Percentiles rank a stretch among this genome's conserved stretches.
phyloP scores from a whole-genome alignment of 1,140 invertebrate genomes.

The Chironomus striatipennis region DNA sequence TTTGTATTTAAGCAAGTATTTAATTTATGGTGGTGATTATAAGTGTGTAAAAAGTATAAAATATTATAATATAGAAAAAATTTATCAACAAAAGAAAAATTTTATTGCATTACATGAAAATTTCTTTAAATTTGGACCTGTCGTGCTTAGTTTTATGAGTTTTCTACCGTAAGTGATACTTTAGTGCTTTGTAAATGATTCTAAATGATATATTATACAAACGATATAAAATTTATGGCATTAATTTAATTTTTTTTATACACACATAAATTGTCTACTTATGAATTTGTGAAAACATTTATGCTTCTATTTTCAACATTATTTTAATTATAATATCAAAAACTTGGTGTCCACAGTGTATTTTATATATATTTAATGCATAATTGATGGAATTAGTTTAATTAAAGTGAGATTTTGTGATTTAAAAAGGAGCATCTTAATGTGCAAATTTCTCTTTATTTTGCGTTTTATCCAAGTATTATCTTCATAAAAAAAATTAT shows the following conservation, averaged over 20 bases:
- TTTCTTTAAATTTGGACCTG: background rate
- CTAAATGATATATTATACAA: too few species aligned
- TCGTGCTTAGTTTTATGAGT: constrained; percentile 13
- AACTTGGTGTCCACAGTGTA: too few species aligned
- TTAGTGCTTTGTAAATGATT: too few species aligned
- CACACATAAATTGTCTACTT: background rate
- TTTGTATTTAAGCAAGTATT: too few species aligned
- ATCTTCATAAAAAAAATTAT: too few species aligned
- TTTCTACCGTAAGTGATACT: constrained; percentile 2
- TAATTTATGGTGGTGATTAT: too few species aligned
- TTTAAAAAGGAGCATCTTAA: too few species aligned
- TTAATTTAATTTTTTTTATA: background rate
- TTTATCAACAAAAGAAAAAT: constrained; percentile 14
- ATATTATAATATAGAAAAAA: background rate
- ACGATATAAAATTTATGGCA: background rate
- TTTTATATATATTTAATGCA: too few species aligned
- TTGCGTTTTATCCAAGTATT: too few species aligned
- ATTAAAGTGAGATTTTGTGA: too few species aligned
- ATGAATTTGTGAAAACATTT: background rate
- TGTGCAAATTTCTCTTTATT: too few species aligned
- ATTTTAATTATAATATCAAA: background rate
- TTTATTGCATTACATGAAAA: constrained; percentile 8
- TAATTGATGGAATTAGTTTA: too few species aligned
- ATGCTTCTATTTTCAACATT: background rate
- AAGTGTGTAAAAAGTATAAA: background rate